Conservation (phyloP, 2,888 invertebrate species). For the Gymnoscelis rufifasciata region DNA sequence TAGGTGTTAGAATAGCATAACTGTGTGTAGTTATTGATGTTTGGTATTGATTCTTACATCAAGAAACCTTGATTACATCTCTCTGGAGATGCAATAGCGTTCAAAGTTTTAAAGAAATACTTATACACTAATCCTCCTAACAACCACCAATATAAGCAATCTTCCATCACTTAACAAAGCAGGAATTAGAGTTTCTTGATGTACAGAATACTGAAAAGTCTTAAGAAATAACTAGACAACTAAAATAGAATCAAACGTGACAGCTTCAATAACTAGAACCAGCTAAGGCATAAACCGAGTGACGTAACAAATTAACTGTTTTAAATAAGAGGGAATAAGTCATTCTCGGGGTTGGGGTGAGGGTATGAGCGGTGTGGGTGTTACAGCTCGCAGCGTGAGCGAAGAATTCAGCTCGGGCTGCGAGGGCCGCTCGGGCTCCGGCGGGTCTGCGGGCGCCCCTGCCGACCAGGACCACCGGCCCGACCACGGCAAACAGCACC, state of each 20-base stretch:
- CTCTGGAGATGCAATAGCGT: neutral
- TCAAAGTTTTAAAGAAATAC: neutral
- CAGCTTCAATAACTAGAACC: constrained; percentile 20
- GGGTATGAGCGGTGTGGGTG: constrained; percentile 61
- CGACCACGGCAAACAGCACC: constrained; percentile 73
- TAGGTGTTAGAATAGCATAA: constrained; percentile 21
- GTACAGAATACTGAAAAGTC: constrained; percentile 16
- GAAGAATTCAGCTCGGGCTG: constrained; percentile 98
- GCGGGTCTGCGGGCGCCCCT: constrained; percentile 73
- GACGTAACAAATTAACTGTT: neutral
- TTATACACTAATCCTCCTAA: no score
- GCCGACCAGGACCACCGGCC: constrained; percentile 72
- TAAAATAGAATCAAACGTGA: constrained; percentile 16
- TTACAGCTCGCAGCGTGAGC: constrained; percentile 94
- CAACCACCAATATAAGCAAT: no score
- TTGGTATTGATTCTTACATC: constrained; percentile 20
- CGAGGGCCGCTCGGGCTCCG: constrained; percentile 95
- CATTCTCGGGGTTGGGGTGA: constrained; percentile 40
- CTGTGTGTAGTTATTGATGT: constrained; percentile 25
- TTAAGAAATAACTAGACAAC: constrained; percentile 20
- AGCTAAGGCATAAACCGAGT: constrained; percentile 18
- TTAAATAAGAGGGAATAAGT: constrained; percentile 1
- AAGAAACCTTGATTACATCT: constrained; percentile 5
- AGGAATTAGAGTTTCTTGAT: constrained; percentile 17
- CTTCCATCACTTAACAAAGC: neutral